phyloP scores from a whole-genome alignment of 2,888 invertebrate species.

The Mylabris sibirica region DNA sequence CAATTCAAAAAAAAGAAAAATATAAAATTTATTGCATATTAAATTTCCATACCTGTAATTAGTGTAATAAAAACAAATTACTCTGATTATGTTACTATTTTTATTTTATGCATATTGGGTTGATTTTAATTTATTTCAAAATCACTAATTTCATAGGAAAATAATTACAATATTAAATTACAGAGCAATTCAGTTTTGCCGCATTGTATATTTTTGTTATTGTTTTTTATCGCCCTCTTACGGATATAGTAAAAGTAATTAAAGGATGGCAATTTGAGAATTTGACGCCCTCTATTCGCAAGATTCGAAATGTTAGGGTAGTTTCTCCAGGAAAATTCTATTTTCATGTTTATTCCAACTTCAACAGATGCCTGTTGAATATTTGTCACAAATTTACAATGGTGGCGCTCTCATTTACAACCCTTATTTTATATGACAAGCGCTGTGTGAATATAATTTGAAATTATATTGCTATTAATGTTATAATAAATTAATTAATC shows the following conservation, averaged over 20 bases:
- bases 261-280: neutral
- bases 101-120: neutral
- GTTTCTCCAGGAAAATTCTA: neutral
- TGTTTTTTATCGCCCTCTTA: neutral
- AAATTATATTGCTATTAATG: neutral
- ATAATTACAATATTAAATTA: too few species aligned
- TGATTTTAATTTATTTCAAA: neutral
- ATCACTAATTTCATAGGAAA: neutral
- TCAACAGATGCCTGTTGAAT: neutral
- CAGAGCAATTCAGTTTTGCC: too few species aligned
- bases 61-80: neutral
- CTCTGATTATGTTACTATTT: neutral
- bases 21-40: neutral
- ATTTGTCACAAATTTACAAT: neutral
- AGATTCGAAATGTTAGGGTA: neutral
- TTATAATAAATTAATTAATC: neutral
- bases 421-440: neutral
- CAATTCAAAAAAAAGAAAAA: neutral
- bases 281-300: neutral
- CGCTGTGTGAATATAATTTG: too few species aligned
- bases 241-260: neutral
- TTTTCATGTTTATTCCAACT: neutral
- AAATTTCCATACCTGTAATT: neutral
- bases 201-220: neutral
- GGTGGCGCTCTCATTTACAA: neutral